These are phyloP conservation scores for Chrysopilus asiliformis DNA, from an alignment of 2,888 invertebrate species.

Conservation along the genomic window DNA sequence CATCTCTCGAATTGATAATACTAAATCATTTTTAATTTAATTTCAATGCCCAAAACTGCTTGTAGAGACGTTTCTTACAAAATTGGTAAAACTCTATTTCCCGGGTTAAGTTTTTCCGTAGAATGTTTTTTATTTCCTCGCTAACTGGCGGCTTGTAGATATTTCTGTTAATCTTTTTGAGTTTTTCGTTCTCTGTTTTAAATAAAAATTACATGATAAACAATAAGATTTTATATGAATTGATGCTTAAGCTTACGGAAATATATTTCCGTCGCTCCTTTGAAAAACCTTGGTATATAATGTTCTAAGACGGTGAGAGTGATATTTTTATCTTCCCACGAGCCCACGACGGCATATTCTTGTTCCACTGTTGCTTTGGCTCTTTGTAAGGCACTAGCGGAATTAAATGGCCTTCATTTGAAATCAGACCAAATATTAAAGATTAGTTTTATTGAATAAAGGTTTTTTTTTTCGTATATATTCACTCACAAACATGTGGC, in stretches of 20 bases:
- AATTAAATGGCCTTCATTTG: slow-evolving; percentile 76
- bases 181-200: slow-evolving; percentile 19
- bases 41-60: slow-evolving; percentile 60
- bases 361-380: slow-evolving; percentile 75
- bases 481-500: slow-evolving; percentile 22
- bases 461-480: not conserved
- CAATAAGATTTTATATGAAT: not conserved
- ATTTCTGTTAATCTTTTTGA: slow-evolving; percentile 66
- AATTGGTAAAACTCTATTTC: slow-evolving; percentile 88
- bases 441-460: not conserved
- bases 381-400: slow-evolving; percentile 61
- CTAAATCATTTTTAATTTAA: slow-evolving; percentile 14
- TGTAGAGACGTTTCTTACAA: slow-evolving; percentile 69
- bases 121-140: slow-evolving; percentile 67
- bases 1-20: too few species aligned
- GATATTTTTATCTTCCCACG: slow-evolving; percentile 74
- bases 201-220: not conserved
- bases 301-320: slow-evolving; percentile 71
- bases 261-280: slow-evolving; percentile 59
- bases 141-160: slow-evolving; percentile 74
- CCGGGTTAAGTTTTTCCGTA: slow-evolving; percentile 68
- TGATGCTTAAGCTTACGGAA: slow-evolving; percentile 49
- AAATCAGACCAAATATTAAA: too few species aligned
- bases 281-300: slow-evolving; percentile 72
- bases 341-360: slow-evolving; percentile 79